Base-by-base conservation (phyloP, 2,888 invertebrate genomes). In the Teleogryllus oceanicus region DNA sequence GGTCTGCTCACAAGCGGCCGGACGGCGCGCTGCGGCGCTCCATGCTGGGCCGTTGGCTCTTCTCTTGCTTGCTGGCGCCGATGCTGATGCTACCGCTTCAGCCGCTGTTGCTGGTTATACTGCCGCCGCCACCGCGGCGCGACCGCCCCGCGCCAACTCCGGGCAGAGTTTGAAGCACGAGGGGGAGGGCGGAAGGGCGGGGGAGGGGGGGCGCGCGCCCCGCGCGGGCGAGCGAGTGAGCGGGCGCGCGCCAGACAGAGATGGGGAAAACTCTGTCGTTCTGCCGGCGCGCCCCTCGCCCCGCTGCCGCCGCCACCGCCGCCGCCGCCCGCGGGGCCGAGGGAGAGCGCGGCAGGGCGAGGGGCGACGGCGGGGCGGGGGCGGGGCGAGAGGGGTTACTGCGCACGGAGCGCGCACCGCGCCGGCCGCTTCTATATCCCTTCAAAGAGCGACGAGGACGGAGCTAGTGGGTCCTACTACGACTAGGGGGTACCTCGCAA, bases 1-100 rank as follows among this genome's bases (percentile, higher is more conserved):
- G 84, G 84, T 84, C 84, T 84, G 83, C 84, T 83, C 81, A 84
- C 83, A 83, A 84, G 83, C 82, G 83, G 83, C 83, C 83, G 83
- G 84, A 82, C 82, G 83, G 84, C 84, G 85, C 84, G 84, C 84
- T 78, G 84, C 80, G 81, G 77, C 82, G 80, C 78, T 76, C 78
- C 77, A 75, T 77, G 49, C 81, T 37, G 37, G 37, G 37, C 37
- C 37, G 37, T 37, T 4, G 37, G 37, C 62, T 62, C 62, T 62
- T 62, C 62, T 62, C 62, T 8, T 62, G n/a, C n/a, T 62, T 13
- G 84, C 79, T 62, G 76, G 76, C n/a, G 75, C 79, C 75, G 75
- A 75, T 75, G 62, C 77, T 49, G 79, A 74, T 50, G 37, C 79
- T 75, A 75, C 50, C 79, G 74, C 74, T 50, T 49, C n/a, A 62